Percentiles rank a stretch among this genome's conserved stretches.
Conservation (phyloP, 2,113 vertebrate genomes). For the Lipotes vexillifer region DNA sequence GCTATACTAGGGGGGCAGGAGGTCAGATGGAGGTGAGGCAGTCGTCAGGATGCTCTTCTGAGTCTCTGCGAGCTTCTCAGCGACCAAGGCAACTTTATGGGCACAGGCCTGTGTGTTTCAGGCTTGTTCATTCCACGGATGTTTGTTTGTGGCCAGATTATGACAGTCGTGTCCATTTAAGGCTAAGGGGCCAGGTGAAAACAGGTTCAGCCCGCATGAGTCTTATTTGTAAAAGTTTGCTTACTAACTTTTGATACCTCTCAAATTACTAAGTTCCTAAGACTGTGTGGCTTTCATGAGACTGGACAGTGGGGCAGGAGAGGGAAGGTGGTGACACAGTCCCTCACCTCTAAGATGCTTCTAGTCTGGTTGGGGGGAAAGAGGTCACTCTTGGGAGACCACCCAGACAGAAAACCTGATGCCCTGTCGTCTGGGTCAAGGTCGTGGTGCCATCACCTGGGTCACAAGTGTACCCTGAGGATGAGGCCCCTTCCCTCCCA, state of each 20-base stretch:
- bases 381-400: not conserved
- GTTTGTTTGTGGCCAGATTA: not conserved
- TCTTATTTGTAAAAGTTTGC: not conserved
- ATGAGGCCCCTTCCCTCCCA: too few species aligned
- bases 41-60: rapidly evolving
- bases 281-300: not conserved
- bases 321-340: too few species aligned
- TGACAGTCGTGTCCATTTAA: rapidly evolving
- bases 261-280: not conserved
- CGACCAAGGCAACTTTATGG: rapidly evolving
- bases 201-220: not conserved
- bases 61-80: not conserved
- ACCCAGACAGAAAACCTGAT: too few species aligned
- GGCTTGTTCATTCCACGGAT: not conserved
- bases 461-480: rapidly evolving
- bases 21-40: rapidly evolving
- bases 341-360: not conserved
- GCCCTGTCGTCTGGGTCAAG: not conserved
- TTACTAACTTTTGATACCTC: not conserved
- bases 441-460: not conserved
- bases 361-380: not conserved
- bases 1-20: rapidly evolving
- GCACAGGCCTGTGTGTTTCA: rapidly evolving
- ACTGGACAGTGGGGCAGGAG: too few species aligned
- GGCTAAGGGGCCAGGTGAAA: not conserved